Evolutionary conservation across 2,888 invertebrate genomes (phyloP), one percentile per base, ranked within the genome.

Genomic region (Trichacis sp.): DNA sequence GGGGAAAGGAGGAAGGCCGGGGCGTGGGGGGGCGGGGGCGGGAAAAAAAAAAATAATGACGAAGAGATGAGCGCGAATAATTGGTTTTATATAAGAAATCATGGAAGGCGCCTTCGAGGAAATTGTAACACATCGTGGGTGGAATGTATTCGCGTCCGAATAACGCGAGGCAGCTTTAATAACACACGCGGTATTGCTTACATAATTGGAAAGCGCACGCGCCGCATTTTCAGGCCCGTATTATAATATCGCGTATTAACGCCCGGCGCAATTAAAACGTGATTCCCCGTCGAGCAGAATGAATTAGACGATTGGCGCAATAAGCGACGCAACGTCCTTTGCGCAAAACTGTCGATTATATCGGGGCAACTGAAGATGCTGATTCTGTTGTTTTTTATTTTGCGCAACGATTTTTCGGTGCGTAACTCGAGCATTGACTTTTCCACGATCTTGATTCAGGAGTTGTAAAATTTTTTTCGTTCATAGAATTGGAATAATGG

Each of bases 131-230:
- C 49, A 56, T 64, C 56, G 59, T 56, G 40, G 58, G 62, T 46
- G 66, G 66, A 66, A 57, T 67, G 57, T 48, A 42, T 38, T 20
- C 20, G 11, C 19, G 38, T 55, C 55, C 55, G 38, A 55, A 47
- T 55, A 36, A 24, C 46, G 56, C 52, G 42, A 59, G 49, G 64
- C 49, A 36, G 30, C 57, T 66, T 61, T 55, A 64, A 69, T 66
- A 63, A 67, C 57, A 48, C 53, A 54, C 58, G 59, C 51, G 54
- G 59, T 62, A 53, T 36, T 17, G 19, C 74, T 82, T 83, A 79
- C 74, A 74, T 79, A 83, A 83, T 75, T 80, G 76, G 82, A 83
- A 83, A 83, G 81, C 74, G 76, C 66, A 54, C 70, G 65, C 36
- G 60, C 40, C 64, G 2, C 9, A 76, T 77, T 76, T 78, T 77